Base-by-base conservation (phyloP, 1,140 invertebrate genomes). In the Artemia franciscana region DNA sequence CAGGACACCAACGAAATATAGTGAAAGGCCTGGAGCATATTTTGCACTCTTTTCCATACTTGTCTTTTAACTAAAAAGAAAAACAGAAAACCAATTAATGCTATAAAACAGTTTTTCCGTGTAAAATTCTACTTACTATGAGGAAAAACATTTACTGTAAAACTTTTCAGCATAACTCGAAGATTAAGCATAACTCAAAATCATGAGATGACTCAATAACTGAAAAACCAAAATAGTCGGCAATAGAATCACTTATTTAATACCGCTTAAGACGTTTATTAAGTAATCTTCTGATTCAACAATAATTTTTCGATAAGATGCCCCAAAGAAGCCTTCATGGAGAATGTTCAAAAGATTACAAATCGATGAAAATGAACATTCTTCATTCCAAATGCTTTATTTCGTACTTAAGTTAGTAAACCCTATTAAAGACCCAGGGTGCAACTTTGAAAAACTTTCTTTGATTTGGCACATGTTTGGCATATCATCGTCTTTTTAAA, bases 401-500 rank as follows among this genome's bases (percentile, higher is more conserved):
- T 96, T 67, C 96, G 78, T 4, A 98, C 95, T 80, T 92, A 88
- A 67, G 90, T 91, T 0, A 88, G 88, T 15, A 92, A 70, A 61
- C 94, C 95, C 77, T 96, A 99, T 73, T 98, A 93, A 58, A 99
- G 76, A 76, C 99, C 96, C 26, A 99, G 73, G 2, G 99, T 76
- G 75, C 96, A 99, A 2, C 96, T 99, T 73, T 99, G 96, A 74
- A 96, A 99, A 1, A 99, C 93, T 77, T 99, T 99, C 71, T 99
- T 99, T 15, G 98, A 71, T 67, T 95, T 88, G 58, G 90, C 89
- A 74, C 96, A 99, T 0, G 95, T 98, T 71, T 99, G 96, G 75
- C 96, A 99, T 7, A 99, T 88, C 79, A 99, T 95, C 0, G 96
- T 98, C 71, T 98, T 98, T 73, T 99, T 99, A 71, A 97, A 99